Evolutionary conservation across 1,140 invertebrate genomes (phyloP), one percentile per base, ranked within the genome.

Genomic region (Heliconius eleuchia): DNA sequence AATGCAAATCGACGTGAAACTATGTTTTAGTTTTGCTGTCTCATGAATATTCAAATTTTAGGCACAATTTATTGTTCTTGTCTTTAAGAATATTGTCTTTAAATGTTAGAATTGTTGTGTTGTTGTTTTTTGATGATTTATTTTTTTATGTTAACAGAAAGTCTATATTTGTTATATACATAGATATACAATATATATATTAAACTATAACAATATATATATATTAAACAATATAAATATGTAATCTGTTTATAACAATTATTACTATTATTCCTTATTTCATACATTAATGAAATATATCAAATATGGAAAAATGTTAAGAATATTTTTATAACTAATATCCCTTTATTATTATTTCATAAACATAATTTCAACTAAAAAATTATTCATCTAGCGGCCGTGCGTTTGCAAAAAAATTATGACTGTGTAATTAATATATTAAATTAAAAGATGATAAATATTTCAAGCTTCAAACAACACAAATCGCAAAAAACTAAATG

Each of bases 1-100:
- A 93, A 91, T 91, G 86, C 73, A 88, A 89, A 91, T 91, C 79
- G 84, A 84, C 82, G 84, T 82, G 75, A 82, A 76, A 75, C 77
- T 71, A n/a, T 42, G 46, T 76, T 18, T 77, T 66, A 66, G 60
- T 66, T 66, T 72, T 72, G 71, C 71, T 23, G 71, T 42, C 23
- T 66, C 60, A 66, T 66, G 60, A 66, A 66, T 66, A 66, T 66
- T 66, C 23, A 0, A 30, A 66, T 30, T 60, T 66, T 66, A 66
- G 27, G 3, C 9, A 66, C 27, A 66, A 57, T 11, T 2, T 66
- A 30, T 66, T 66, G 13, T n/a, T 23, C 11, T 60, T 30, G 11
- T 23, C 1, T 30, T 66, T 16, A 27, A 30, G 23, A 16, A 66
- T 66, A 16, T 66, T 66, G 23, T 66, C 11, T 30, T 66, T 66